Evolutionary conservation across 2,888 invertebrate species (phyloP).

Genomic region (Sycophila texana): DNA sequence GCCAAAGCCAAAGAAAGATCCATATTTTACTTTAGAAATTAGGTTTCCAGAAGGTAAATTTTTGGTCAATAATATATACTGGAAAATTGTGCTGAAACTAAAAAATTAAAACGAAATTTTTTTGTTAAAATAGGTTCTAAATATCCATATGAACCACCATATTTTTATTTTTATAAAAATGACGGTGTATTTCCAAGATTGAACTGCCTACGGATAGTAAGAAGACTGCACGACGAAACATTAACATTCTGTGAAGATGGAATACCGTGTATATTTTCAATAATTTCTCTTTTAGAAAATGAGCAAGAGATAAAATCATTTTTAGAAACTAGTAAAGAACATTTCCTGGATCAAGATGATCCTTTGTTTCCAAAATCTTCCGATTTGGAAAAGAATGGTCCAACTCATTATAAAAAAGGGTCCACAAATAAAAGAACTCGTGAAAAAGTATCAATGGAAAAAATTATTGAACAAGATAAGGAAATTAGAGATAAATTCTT

Average conservation of each 20-base stretch:
- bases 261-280: slow-evolving; percentile 84
- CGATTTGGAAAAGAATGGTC: slow-evolving; percentile 70
- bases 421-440: slow-evolving; percentile 78
- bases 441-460: slow-evolving; percentile 69
- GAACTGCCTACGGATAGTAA: slow-evolving; percentile 81
- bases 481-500: slow-evolving; percentile 80
- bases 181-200: slow-evolving; percentile 80
- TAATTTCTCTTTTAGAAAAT: slow-evolving; percentile 84
- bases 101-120: too few species aligned
- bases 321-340: slow-evolving; percentile 79
- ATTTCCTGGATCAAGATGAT: slow-evolving; percentile 80
- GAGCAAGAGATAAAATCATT: slow-evolving; percentile 81
- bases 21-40: slow-evolving; percentile 83
- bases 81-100: slow-evolving; percentile 18
- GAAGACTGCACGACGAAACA: slow-evolving; percentile 83
- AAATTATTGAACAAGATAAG: slow-evolving; percentile 80
- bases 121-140: slow-evolving; percentile 73
- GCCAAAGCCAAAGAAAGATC: slow-evolving; percentile 67
- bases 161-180: slow-evolving; percentile 80
- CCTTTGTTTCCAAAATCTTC: slow-evolving; percentile 70
- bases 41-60: slow-evolving; percentile 81
- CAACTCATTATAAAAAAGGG: slow-evolving; percentile 83
- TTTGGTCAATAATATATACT: slow-evolving; percentile 29
- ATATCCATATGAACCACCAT: slow-evolving; percentile 86
- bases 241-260: slow-evolving; percentile 81